Conservation (phyloP, 2,888 invertebrate species). For the Cephus nigrinus region DNA sequence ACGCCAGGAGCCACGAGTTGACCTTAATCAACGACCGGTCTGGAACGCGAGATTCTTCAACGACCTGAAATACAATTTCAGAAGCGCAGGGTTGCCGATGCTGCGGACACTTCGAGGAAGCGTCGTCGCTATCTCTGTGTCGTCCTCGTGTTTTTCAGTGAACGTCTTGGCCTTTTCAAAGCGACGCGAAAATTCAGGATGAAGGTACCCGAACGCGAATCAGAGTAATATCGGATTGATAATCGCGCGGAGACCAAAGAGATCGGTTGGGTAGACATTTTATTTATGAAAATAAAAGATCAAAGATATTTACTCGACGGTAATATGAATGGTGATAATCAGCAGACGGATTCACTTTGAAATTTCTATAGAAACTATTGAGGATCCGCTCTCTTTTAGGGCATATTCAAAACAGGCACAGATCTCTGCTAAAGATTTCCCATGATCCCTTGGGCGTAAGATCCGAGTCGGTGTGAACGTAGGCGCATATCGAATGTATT, state of each 20-base stretch:
- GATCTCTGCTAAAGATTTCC: no score
- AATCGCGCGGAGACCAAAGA: background rate
- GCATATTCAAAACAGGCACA: background rate
- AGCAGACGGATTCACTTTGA: background rate
- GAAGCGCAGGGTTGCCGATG: background rate
- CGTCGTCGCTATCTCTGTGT: background rate
- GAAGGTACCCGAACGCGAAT: background rate
- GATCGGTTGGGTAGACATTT: no score
- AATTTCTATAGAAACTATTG: background rate
- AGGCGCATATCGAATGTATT: background rate
- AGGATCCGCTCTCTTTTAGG: background rate
- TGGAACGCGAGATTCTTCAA: background rate
- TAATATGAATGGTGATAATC: background rate
- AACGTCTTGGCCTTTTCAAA: background rate
- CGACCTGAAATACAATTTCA: background rate
- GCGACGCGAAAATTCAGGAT: background rate
- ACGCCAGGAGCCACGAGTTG: background rate
- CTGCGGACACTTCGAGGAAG: background rate
- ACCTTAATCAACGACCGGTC: conserved; percentile 5
- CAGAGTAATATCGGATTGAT: background rate
- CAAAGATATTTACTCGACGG: background rate
- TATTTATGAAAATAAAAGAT: background rate
- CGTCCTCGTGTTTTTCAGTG: background rate
- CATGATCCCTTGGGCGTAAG: background rate
- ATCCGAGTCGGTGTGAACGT: background rate